Evolutionary conservation across 1,140 invertebrate genomes (phyloP), one percentile per base, ranked within the genome.

Genomic region (Sarcophaga bullata): DNA sequence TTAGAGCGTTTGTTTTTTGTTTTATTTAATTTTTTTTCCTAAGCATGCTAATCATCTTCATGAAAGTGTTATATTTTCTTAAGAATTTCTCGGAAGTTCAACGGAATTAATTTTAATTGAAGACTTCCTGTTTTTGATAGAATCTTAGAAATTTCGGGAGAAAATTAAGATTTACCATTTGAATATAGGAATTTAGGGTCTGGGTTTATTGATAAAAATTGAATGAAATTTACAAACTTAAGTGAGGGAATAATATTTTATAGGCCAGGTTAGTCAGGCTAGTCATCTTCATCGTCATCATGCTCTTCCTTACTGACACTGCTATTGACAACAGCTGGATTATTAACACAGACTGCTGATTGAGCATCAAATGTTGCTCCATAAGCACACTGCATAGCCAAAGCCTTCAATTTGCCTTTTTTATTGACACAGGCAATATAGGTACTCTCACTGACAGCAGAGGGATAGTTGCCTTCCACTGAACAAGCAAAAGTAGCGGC

Each of bases 361-460:
- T 62, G 19, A 1, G 75, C 58, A 46, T 49, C 72, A 73, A 81
- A 83, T 19, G 3, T 52, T 54, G 62, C 49, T 5, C 80, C 80
- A 11, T 52, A 25, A 5, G 15, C 15, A 73, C 82, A 83, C 15
- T 80, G 78, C 78, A 83, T 73, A 11, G 48, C 62, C 8, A 73
- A 13, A 54, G 80, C 50, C 68, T 73, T 80, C 13, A 17, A 58
- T 15, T 81, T 73, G 5, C 62, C 82, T 25, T 83, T 83, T 25
- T 83, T 81, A 8, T 48, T 75, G 19, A 62, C 7, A n/a, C 82
- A 83, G 8, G 80, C 48, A 46, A 75, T 75, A 37, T 83, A 83
- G 7, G 37, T 58, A 8, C 17, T 48, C 15, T 58, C 52, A 5
- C 54, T 75, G 11, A 80, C 78, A 0, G 68, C 19, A 10, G 82